These are phyloP conservation scores for Anthonomus grandis DNA, from an alignment of 1,140 invertebrate species.

Conservation along the genomic window DNA sequence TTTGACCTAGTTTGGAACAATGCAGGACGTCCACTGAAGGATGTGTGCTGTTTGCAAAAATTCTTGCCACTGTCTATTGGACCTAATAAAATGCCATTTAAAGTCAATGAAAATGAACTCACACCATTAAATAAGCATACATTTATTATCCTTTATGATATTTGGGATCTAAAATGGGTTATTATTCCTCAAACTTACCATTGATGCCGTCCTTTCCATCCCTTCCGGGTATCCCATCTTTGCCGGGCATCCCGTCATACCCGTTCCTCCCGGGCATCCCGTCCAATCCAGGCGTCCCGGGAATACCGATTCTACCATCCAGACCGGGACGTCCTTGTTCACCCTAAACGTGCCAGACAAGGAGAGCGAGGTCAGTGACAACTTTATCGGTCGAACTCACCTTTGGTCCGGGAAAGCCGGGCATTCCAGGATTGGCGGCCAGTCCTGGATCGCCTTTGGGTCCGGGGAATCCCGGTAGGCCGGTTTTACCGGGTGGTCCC, in stretches of 20 bases:
- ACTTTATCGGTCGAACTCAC: neutral
- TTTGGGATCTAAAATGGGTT: too few species aligned
- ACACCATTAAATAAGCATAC: too few species aligned
- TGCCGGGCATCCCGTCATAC: constrained; percentile 66
- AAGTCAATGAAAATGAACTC: too few species aligned
- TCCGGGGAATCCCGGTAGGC: constrained; percentile 18
- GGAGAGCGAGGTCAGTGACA: neutral
- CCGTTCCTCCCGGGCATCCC: constrained; percentile 78
- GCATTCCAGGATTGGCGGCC: constrained; percentile 3
- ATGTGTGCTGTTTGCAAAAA: too few species aligned
- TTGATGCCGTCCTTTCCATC: constrained; percentile 67
- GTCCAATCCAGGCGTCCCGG: constrained; percentile 82
- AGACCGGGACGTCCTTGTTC: constrained; percentile 66
- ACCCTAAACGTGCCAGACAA: constrained; percentile 26
- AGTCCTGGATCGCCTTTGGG: constrained; percentile 34
- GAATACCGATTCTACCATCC: constrained; percentile 81
- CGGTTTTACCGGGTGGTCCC: constrained; percentile 14
- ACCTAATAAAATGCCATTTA: too few species aligned
- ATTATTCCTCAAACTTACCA: too few species aligned
- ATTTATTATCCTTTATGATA: too few species aligned
- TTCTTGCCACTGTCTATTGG: too few species aligned
- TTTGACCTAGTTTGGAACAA: too few species aligned
- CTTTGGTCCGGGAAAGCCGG: constrained; percentile 42
- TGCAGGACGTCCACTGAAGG: too few species aligned
- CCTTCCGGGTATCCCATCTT: constrained; percentile 66